Base-by-base conservation (phyloP, 1,140 invertebrate species). In the Leptinotarsa lineolata region DNA sequence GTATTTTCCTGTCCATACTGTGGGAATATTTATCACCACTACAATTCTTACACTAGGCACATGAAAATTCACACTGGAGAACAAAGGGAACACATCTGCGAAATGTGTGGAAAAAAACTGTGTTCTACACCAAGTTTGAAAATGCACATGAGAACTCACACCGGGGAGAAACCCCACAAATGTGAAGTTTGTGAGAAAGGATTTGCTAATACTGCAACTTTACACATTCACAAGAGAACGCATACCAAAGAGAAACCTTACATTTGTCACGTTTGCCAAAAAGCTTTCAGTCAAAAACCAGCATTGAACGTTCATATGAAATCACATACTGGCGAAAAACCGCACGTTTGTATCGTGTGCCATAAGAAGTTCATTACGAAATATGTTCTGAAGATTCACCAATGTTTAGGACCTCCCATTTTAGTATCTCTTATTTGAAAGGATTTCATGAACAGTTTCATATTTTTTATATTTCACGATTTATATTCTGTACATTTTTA, bases 71-170 rank as follows among this genome's bases (percentile, higher is more conserved):
- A 74, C 59, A 59, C 66, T 21, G 66, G 66, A 20, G 24, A 21
- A 15, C 20, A 21, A 15, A 63, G 24, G 20, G 20, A 22, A 5
- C 48, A 54, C 44, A 59, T 64, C n/a, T 94, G 93, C 83, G 89
- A 89, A 69, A 86, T 89, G 69, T 95, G 94, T 84, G 89, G 88
- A 5, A 85, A 91, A 68, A 88, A 90, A 74, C 93, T 94, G 81
- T 91, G 91, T 20, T 85, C 90, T 78, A 89, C 89, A 46, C 82
- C 76, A 13, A 81, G 77, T 12, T 75, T 81, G 60, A 83, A 74
- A 20, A 76, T 78, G 4, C 82, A 81, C 72, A 88, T 92, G 70
- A 84, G 92, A 76, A 92, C 90, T n/a, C 92, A 94, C 77, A 93
- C 92, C 0, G 90, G 90, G 0, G 90, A 91, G 77, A 83, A 89